A percentile compares a stretch with the other conserved stretches of the same genome.
phyloP scores from a whole-genome alignment of 2,113 vertebrate species.

The Sigmodon hispidus region DNA sequence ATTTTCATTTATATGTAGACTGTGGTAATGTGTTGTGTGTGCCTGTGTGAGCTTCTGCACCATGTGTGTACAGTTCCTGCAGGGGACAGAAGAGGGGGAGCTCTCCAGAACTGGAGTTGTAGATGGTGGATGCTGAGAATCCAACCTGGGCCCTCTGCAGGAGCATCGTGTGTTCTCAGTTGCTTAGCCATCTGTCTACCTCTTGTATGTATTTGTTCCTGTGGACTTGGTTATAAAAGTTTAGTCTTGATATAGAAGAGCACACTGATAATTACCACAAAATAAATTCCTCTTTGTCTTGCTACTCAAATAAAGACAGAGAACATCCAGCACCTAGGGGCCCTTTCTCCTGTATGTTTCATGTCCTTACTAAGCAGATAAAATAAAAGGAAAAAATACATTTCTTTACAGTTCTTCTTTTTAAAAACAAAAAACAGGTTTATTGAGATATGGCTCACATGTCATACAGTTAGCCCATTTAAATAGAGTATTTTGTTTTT shows the following conservation, averaged over 20 bases:
- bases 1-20: background rate
- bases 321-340: background rate
- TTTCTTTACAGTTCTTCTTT: conserved; percentile 1
- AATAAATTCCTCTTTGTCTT: conserved; percentile 16
- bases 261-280: background rate
- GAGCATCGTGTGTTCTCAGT: background rate
- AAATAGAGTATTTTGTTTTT: background rate
- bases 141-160: background rate
- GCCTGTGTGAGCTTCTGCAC: background rate
- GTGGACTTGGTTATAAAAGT: conserved; percentile 2
- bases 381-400: background rate
- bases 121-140: background rate
- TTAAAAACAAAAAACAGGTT: background rate
- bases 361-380: conserved; percentile 25
- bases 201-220: background rate
- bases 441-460: background rate
- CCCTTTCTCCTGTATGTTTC: background rate
- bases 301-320: conserved; percentile 19
- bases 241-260: conserved; percentile 19
- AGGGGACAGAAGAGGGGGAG: background rate
- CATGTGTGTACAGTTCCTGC: background rate
- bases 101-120: background rate
- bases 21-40: background rate
- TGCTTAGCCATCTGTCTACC: background rate
- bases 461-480: background rate